phyloP scores from a whole-genome alignment of 1,140 invertebrate species.

The Drosophila setifemur region DNA sequence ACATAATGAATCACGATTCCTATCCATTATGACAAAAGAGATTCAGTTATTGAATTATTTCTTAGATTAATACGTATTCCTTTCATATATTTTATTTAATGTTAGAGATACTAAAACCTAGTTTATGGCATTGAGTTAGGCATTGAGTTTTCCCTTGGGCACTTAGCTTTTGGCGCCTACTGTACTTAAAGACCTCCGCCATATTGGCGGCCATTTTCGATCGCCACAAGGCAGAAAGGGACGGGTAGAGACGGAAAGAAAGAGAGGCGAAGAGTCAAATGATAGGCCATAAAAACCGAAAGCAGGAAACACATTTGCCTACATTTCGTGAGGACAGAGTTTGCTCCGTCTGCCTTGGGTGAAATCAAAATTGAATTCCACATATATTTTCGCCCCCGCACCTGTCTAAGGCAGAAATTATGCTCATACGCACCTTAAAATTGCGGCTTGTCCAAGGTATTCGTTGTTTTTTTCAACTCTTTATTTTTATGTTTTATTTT shows the following conservation, averaged over 20 bases:
- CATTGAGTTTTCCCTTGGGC: slow-evolving; percentile 50
- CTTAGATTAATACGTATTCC: too few species aligned
- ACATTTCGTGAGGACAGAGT: slow-evolving; percentile 16
- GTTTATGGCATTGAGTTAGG: too few species aligned
- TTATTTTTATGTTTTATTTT: slow-evolving; percentile 18
- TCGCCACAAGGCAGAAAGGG: slow-evolving; percentile 1
- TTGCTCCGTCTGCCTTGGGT: slow-evolving; percentile 19
- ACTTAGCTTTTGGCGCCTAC: slow-evolving; percentile 57
- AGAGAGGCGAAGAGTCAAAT: neutral
- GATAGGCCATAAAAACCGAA: slow-evolving; percentile 63
- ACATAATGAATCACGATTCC: too few species aligned
- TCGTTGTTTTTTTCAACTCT: slow-evolving; percentile 17
- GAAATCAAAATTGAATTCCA: slow-evolving; percentile 54
- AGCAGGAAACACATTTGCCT: slow-evolving; percentile 65
- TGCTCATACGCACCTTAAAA: slow-evolving; percentile 63
- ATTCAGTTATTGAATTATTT: too few species aligned
- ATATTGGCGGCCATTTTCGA: slow-evolving; percentile 61
- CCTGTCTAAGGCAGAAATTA: slow-evolving; percentile 54
- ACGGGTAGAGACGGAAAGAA: neutral
- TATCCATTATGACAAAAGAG: too few species aligned
- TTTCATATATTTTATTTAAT: too few species aligned
- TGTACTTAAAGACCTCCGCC: slow-evolving; percentile 39
- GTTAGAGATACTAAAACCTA: too few species aligned
- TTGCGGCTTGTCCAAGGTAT: slow-evolving; percentile 3
- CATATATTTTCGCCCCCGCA: slow-evolving; percentile 48